A percentile compares a stretch with the other conserved stretches of the same genome.
phyloP scores from a whole-genome alignment of 2,888 invertebrate species.

The Thyatira batis region DNA sequence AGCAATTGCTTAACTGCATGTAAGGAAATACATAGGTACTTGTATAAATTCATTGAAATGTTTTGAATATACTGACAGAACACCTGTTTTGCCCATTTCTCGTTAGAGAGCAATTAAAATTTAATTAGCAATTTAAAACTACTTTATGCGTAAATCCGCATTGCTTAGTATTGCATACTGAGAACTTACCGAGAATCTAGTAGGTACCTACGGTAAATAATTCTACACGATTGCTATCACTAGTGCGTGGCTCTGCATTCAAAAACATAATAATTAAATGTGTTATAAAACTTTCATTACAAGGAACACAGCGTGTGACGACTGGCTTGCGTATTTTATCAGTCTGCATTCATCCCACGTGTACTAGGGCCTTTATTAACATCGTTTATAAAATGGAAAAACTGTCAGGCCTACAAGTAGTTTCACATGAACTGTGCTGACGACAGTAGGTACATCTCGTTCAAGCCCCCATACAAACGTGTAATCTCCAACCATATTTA shows the following conservation, averaged over 20 bases:
- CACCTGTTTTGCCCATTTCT: not conserved
- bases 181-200: not conserved
- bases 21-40: not conserved
- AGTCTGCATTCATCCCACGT: not conserved
- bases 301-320: not conserved
- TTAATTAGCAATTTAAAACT: not conserved
- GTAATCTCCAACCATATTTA: slow-evolving; percentile 67
- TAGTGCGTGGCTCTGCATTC: not conserved
- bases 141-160: not conserved
- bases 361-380: not conserved
- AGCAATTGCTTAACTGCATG: not conserved
- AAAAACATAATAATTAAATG: not conserved
- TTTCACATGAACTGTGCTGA: not conserved
- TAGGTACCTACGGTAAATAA: not conserved
- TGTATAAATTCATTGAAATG: not conserved
- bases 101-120: not conserved
- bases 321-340: not conserved
- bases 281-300: not conserved
- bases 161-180: not conserved
- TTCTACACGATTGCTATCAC: not conserved
- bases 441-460: not conserved
- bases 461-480: slow-evolving; percentile 42
- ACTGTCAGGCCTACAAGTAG: not conserved
- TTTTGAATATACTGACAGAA: not conserved
- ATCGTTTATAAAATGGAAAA: not conserved